Conservation (phyloP, 2,888 invertebrate species). For the Dasypolia templi region DNA sequence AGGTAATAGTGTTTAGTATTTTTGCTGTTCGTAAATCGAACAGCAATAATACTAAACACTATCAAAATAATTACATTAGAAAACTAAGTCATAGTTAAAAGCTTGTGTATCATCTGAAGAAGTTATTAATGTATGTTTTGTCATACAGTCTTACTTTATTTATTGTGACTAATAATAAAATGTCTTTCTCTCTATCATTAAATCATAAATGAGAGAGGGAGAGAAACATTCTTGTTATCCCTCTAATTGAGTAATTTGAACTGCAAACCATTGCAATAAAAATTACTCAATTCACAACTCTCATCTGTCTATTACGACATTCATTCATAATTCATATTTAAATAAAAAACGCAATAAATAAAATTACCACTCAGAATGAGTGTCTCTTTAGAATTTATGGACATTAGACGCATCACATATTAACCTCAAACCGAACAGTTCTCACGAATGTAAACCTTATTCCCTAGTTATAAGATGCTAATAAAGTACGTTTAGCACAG, state of each 20-base stretch:
- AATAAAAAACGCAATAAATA: conserved; percentile 55
- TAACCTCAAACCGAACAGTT: conserved; percentile 31
- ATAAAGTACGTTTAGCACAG: conserved; percentile 48
- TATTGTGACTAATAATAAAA: background rate
- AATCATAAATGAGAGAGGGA: no score
- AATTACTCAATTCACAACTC: conserved; percentile 29
- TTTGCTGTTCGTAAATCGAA: no score
- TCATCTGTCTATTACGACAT: conserved; percentile 41
- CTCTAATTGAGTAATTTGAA: no score
- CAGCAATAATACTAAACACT: no score
- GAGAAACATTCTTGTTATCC: no score
- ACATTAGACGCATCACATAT: conserved; percentile 46
- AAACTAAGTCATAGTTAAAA: background rate
- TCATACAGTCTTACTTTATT: no score
- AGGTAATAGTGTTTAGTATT: background rate
- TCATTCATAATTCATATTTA: conserved; percentile 39
- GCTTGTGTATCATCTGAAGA: background rate
- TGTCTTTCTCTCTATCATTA: background rate
- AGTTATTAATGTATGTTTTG: background rate
- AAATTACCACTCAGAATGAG: conserved; percentile 60
- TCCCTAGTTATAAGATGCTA: conserved; percentile 45
- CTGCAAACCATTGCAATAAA: conserved; percentile 17
- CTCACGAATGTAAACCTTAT: conserved; percentile 48
- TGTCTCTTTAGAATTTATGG: conserved; percentile 57
- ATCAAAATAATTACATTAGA: no score